Evolutionary conservation across 2,113 vertebrate genomes (phyloP).

Genomic region (Vulpes lagopus): DNA sequence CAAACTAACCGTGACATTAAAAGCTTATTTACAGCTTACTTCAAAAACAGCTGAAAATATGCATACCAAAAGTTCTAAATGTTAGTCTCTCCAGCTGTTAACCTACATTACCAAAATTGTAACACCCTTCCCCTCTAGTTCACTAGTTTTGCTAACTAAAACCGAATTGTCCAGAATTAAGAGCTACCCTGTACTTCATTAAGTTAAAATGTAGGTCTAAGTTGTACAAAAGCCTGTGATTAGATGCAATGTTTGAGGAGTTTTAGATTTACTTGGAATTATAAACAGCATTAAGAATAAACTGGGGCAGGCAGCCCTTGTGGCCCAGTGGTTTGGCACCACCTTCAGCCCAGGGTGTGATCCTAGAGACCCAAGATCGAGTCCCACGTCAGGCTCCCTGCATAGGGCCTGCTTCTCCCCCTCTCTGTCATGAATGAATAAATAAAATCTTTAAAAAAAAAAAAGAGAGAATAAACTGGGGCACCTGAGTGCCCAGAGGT

Average conservation of each 20-base stretch:
- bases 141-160: conserved; percentile 51
- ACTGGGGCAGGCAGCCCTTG: neutral
- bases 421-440: no score
- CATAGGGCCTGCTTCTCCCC: no score
- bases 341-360: no score
- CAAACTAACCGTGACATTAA: conserved; percentile 42
- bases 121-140: conserved; percentile 1
- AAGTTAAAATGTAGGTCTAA: conserved; percentile 45
- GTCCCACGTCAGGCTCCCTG: no score
- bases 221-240: conserved; percentile 19
- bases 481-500: no score
- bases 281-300: conserved; percentile 52
- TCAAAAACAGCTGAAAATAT: conserved; percentile 62
- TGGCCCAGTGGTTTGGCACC: no score
- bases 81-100: conserved; percentile 30
- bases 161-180: conserved; percentile 33
- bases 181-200: conserved; percentile 37
- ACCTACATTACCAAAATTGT: conserved; percentile 40
- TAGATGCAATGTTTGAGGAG: neutral
- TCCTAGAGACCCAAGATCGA: no score
- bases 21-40: conserved; percentile 53
- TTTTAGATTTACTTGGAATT: conserved; percentile 44
- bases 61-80: neutral
- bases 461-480: neutral
- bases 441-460: no score